These are phyloP conservation scores for Eupithecia tripunctaria DNA, from an alignment of 2,888 invertebrate species.

Conservation along the genomic window DNA sequence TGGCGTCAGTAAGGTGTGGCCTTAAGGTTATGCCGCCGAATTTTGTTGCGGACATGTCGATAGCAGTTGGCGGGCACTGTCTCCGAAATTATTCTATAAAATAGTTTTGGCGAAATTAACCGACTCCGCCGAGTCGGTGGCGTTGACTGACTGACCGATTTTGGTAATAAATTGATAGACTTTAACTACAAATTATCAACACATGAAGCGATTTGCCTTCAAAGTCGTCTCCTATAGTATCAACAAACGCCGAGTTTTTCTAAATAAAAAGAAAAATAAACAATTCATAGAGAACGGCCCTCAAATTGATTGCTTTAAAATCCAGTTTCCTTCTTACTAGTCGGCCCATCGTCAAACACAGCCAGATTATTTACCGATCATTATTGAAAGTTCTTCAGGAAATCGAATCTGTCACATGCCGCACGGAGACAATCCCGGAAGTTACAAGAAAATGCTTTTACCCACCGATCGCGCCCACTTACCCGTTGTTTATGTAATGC, in stretches of 20 bases:
- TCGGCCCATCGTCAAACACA: conserved; percentile 2
- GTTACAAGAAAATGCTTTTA: conserved; percentile 72
- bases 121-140: background rate
- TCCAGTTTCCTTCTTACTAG: background rate
- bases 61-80: background rate
- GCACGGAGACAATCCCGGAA: conserved; percentile 50
- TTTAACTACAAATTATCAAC: background rate
- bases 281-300: background rate
- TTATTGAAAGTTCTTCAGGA: conserved; percentile 56
- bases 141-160: too few relatives aligned
- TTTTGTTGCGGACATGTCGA: background rate
- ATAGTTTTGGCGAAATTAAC: background rate
- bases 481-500: conserved; percentile 54
- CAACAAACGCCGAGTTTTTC: background rate
- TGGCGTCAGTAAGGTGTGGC: too few relatives aligned
- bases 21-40: background rate
- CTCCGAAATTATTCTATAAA: background rate
- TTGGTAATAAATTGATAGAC: background rate
- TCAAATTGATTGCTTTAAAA: background rate
- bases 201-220: background rate
- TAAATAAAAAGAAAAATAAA: background rate
- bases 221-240: background rate
- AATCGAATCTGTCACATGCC: conserved; percentile 69
- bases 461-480: conserved; percentile 54
- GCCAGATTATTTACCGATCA: conserved; percentile 39